Evolutionary conservation across 1,140 invertebrate genomes (phyloP).

Genomic region (Drosophila triauraria): DNA sequence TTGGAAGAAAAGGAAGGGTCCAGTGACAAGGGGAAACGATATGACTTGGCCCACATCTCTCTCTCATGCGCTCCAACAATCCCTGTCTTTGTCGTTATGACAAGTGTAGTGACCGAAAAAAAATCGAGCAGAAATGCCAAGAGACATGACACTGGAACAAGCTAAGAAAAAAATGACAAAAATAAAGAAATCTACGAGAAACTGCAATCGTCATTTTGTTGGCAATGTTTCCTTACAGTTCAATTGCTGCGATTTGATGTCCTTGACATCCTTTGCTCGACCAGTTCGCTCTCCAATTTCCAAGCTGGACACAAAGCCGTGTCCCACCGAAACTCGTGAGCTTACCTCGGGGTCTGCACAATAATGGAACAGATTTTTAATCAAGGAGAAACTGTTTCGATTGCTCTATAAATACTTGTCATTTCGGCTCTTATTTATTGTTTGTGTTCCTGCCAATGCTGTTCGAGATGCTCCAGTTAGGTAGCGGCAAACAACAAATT

Average conservation of each 20-base stretch:
- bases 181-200: constrained; percentile 38
- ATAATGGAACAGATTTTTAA: constrained; percentile 42
- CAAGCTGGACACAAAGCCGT: constrained; percentile 40
- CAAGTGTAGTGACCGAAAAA: constrained; percentile 72
- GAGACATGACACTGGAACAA: constrained; percentile 45
- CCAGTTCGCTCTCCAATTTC: constrained; percentile 13
- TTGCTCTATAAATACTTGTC: constrained; percentile 80
- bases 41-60: neutral
- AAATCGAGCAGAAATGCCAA: constrained; percentile 31
- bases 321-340: neutral
- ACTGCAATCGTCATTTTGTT: constrained; percentile 77
- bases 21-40: constrained; percentile 36
- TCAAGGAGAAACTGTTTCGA: constrained; percentile 60
- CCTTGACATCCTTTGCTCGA: constrained; percentile 48
- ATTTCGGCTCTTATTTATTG: constrained; percentile 41
- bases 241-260: constrained; percentile 63
- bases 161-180: constrained; percentile 24
- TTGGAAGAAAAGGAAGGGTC: constrained; percentile 4
- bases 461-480: constrained; percentile 27
- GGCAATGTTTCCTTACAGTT: constrained; percentile 70
- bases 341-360: constrained; percentile 2
- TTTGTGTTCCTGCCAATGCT: constrained; percentile 14
- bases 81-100: constrained; percentile 65
- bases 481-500: constrained; percentile 42
- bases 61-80: constrained; percentile 20